Evolutionary conservation across 2,888 invertebrate species (phyloP), one percentile per base, ranked within the genome.

Genomic region (Diarsia brunnea): DNA sequence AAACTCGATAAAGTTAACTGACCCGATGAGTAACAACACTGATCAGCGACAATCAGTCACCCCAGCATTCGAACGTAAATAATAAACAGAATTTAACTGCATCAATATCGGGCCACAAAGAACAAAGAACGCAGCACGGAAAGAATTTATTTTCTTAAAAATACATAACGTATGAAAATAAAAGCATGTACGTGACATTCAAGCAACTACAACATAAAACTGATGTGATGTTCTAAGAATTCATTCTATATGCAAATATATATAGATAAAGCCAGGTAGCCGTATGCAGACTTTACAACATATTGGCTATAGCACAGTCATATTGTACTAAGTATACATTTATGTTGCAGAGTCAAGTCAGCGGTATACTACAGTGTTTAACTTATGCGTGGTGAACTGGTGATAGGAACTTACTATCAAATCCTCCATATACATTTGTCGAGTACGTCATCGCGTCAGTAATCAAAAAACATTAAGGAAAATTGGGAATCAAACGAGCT

Each of bases 1-100:
- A 88, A 86, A 88, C 84, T 85, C 84, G 90, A 92, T 91, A 92
- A 92, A 92, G 93, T 93, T 92, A 92, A 93, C 90, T 92, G 93
- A 93, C 92, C 93, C 90, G 89, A 90, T 90, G 92, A 93, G 91
- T 93, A 92, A 92, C 89, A 65, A 75, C 81, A 79, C 84, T 79
- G 86, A 89, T 88, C 89, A 89, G 87, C 78, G 84, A 87, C 92
- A 94, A 92, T 92, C 93, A 91, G 89, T 86, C 90, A 85, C 91
- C 91, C 91, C 88, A 89, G 53, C 75, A 84, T 84, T 85, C 76
- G 85, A 87, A 89, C 89, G 86, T 88, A 90, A 91, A 91, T 89
- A 90, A 91, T 90, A 90, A 90, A 91, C 90, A 90, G 83, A 75
- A 80, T 79, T 80, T 88, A 84, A 86, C 85, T 88, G 85, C 84